These are phyloP conservation scores for Andrena cerasifolii DNA, from an alignment of 1,140 invertebrate genomes.

Conservation along the genomic window DNA sequence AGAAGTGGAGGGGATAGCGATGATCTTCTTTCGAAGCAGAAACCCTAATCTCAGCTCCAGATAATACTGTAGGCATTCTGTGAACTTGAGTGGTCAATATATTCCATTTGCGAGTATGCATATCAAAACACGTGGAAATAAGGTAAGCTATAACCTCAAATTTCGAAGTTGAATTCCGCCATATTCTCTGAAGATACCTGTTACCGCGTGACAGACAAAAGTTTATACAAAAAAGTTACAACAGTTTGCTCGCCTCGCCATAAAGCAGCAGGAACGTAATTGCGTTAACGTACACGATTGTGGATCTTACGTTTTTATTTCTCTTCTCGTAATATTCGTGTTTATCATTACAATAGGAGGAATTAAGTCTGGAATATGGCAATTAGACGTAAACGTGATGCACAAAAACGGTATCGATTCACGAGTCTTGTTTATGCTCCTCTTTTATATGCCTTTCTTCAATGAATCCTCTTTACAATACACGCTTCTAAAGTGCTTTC, in stretches of 20 bases:
- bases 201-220: no score
- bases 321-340: constrained; percentile 72
- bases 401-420: constrained; percentile 64
- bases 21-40: no score
- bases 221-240: not conserved
- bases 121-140: no score
- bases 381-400: constrained; percentile 69
- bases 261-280: constrained; percentile 13
- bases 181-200: no score
- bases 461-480: constrained; percentile 60
- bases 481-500: constrained; percentile 48
- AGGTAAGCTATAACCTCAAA: not conserved
- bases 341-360: constrained; percentile 74
- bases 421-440: constrained; percentile 56
- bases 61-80: no score
- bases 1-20: no score
- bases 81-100: no score
- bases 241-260: not conserved
- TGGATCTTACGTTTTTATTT: constrained; percentile 71
- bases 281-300: constrained; percentile 5
- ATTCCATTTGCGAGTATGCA: no score
- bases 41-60: no score
- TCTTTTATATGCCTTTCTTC: constrained; percentile 38
- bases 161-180: no score
- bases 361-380: constrained; percentile 74